Conservation (phyloP, 2,888 invertebrate genomes). For the Rhagophthalmus giganteus region DNA sequence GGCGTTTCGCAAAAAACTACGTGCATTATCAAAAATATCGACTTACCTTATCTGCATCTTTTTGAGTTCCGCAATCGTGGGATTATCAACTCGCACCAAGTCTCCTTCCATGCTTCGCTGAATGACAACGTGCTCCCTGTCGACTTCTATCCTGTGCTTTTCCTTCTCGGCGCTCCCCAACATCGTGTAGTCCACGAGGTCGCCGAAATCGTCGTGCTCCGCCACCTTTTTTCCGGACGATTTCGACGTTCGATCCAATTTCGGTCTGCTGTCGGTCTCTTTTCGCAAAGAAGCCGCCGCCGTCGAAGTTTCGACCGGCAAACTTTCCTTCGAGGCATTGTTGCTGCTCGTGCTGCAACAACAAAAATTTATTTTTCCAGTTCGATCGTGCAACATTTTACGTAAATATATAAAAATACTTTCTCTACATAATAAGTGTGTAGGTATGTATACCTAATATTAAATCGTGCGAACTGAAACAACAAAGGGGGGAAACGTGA, state of each 20-base stretch:
- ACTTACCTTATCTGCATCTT: constrained; percentile 56
- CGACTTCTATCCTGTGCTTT: constrained; percentile 57
- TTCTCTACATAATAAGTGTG: no score
- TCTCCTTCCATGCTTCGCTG: constrained; percentile 60
- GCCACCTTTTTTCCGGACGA: constrained; percentile 34
- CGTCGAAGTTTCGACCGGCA: constrained; percentile 38
- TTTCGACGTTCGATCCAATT: constrained; percentile 8
- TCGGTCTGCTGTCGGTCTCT: constrained; percentile 2
- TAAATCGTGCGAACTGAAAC: not conserved
- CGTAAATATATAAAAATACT: not conserved
- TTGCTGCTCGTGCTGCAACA: constrained; percentile 47
- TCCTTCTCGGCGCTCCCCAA: constrained; percentile 59
- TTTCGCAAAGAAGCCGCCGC: constrained; percentile 29
- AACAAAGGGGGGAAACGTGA: constrained; percentile 3
- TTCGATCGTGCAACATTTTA: no score
- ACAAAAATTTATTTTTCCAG: not conserved
- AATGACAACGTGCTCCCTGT: constrained; percentile 58
- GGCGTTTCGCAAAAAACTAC: no score
- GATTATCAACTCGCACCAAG: constrained; percentile 63
- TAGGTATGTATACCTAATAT: not conserved
- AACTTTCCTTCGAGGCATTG: constrained; percentile 52
- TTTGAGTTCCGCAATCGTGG: constrained; percentile 71
- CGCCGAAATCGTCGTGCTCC: constrained; percentile 63
- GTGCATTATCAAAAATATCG: no score
- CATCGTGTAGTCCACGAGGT: constrained; percentile 60